Evolutionary conservation across 23 tunicate genomes (phyloP), one percentile per base, ranked within the genome.

Genomic region (Botrylloides violaceus): DNA sequence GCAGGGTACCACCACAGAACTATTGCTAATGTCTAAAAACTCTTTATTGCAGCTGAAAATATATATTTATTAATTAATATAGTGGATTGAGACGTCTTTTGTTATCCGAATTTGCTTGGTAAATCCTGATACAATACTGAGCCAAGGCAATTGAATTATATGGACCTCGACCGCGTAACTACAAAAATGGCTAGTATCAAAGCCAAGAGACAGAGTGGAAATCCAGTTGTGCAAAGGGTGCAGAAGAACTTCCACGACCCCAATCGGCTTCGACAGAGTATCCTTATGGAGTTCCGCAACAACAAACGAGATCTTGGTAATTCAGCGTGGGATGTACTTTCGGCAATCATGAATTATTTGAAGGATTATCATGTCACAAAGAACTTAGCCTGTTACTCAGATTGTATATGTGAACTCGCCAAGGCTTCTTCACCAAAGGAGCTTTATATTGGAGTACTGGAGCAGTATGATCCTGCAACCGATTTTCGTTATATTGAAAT

Each of bases 381-480:
- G 25, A 58, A 76, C 25, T 25, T 80, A 64, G 22, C 63, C 1
- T 0, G 7, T 18, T 76, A 81, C 34, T 66, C 58, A 70, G 78
- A 80, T 4, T 57, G 84, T 38, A 79, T 87, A 31, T 29, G 2
- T 27, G 50, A 71, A 31, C 68, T 87, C 26, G 58, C 82, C 3
- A 26, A 77, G 25, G 33, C 25, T n/a, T 66, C 81, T 4, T 72
- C 68, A 56, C 62, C 79, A 1, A 80, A 80, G 31, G 95, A 87
- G 70, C 25, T 87, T 7, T 24, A 75, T 36, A 61, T 87, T 35
- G 79, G 79, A 34, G 27, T 87, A 32, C 47, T 87, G 62, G 95
- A 87, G 38, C 95, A 87, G 27, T 87, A 79, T 76, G 95, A 87
- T 30, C 95, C 95, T 23, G 80, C 71, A 76, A 58, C 71, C 0